Conservation (phyloP, 2,113 vertebrate species). For the Mormyrus lacerda region DNA sequence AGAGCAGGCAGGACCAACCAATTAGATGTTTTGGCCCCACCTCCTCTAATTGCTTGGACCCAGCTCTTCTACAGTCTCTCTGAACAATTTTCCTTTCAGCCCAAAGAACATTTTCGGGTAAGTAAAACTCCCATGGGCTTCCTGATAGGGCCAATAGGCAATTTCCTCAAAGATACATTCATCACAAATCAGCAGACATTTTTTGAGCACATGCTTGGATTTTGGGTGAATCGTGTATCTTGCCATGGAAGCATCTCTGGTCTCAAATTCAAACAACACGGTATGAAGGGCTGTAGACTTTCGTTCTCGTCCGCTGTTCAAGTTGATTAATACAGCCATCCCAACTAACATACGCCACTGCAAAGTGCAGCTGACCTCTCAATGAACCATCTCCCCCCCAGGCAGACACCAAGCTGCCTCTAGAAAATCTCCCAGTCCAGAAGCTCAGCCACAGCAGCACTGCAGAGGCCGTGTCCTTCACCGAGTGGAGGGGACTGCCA, state of each 20-base stretch:
- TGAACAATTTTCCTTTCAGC: too few species aligned
- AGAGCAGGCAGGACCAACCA: too few species aligned
- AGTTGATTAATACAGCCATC: neutral
- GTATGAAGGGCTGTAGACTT: neutral
- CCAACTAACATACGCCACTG: neutral
- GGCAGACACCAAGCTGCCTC: neutral
- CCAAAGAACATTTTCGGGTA: too few species aligned
- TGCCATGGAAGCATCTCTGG: neutral
- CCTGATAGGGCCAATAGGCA: neutral
- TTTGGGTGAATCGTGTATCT: neutral
- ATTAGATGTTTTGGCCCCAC: too few species aligned
- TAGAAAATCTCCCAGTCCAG: neutral
- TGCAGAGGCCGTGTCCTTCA: neutral
- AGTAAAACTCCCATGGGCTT: too few species aligned
- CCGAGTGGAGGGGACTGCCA: too few species aligned
- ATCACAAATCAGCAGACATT: neutral
- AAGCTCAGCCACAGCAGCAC: neutral
- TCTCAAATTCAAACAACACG: neutral
- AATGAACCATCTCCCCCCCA: neutral
- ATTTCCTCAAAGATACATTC: neutral
- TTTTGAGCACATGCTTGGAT: neutral
- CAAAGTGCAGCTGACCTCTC: neutral
- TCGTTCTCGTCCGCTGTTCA: neutral
- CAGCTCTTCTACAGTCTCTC: too few species aligned
- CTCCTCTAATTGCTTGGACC: too few species aligned